Conservation (phyloP, 2,888 invertebrate genomes). For the Lingula anatina region DNA sequence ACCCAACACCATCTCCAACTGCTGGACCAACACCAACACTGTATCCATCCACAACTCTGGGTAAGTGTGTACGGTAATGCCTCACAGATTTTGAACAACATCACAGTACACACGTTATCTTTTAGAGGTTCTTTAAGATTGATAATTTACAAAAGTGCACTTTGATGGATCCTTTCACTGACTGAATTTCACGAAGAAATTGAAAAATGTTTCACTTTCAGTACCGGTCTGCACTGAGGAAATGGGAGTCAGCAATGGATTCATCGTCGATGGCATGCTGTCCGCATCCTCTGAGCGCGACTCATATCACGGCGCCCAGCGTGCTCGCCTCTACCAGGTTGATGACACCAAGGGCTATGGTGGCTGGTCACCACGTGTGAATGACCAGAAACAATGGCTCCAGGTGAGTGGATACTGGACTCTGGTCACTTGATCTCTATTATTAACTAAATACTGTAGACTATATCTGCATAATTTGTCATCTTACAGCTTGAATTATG, state of each 20-base stretch:
- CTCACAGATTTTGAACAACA: too few species aligned
- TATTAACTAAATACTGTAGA: too few species aligned
- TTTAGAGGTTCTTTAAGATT: too few species aligned
- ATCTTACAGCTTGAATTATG: too few species aligned
- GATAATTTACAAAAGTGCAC: too few species aligned
- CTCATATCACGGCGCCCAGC: slow-evolving; percentile 42
- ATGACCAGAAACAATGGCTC: not conserved
- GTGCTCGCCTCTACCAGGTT: slow-evolving; percentile 53
- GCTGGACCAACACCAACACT: not conserved
- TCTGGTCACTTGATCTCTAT: too few species aligned
- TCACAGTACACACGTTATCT: too few species aligned
- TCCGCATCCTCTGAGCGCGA: slow-evolving; percentile 61
- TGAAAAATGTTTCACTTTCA: not conserved
- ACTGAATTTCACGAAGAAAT: too few species aligned
- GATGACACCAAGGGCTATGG: not conserved
- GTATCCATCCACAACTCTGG: slow-evolving; percentile 59
- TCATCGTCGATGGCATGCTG: slow-evolving; percentile 61
- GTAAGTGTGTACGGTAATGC: too few species aligned
- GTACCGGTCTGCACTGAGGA: too few species aligned
- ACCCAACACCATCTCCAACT: not conserved
- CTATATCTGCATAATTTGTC: too few species aligned
- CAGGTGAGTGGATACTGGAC: not conserved
- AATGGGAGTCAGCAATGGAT: slow-evolving; percentile 64
- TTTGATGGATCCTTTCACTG: too few species aligned
- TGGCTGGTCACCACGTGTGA: not conserved